Evolutionary conservation across 2,797 vertebrate species (phyloP).

Genomic region (Dromococcyx pavoninus): DNA sequence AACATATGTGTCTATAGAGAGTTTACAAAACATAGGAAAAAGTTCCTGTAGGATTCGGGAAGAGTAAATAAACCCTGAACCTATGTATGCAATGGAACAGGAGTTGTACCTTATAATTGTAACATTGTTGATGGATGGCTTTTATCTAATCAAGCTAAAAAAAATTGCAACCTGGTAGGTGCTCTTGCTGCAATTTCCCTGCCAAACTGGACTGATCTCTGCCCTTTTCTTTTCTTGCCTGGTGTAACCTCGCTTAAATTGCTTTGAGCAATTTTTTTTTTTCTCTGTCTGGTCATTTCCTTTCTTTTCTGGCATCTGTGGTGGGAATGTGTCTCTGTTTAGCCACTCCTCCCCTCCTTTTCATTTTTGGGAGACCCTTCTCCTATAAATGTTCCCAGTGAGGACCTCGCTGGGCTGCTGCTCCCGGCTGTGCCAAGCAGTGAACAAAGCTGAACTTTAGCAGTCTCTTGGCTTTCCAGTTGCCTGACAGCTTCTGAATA

Average conservation of each 20-base stretch:
- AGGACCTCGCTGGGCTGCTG: background rate
- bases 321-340: conserved; percentile 48
- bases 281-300: conserved; percentile 16
- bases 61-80: background rate
- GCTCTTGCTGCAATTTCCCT: background rate
- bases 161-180: background rate
- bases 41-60: background rate
- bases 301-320: conserved; percentile 42
- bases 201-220: background rate
- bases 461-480: conserved; percentile 31
- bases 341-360: background rate
- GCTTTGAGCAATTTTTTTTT: background rate
- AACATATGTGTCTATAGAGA: background rate
- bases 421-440: background rate
- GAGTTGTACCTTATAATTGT: background rate
- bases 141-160: background rate
- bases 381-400: background rate
- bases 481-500: conserved; percentile 47
- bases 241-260: background rate
- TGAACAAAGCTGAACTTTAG: conserved; percentile 48
- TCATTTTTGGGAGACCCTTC: conserved; percentile 54
- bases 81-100: background rate
- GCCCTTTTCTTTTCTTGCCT: background rate
- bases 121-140: background rate
- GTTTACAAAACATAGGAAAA: background rate